Evolutionary conservation across 2,113 vertebrate species (phyloP), one percentile per base, ranked within the genome.

Genomic region (Bufo gargarizans): DNA sequence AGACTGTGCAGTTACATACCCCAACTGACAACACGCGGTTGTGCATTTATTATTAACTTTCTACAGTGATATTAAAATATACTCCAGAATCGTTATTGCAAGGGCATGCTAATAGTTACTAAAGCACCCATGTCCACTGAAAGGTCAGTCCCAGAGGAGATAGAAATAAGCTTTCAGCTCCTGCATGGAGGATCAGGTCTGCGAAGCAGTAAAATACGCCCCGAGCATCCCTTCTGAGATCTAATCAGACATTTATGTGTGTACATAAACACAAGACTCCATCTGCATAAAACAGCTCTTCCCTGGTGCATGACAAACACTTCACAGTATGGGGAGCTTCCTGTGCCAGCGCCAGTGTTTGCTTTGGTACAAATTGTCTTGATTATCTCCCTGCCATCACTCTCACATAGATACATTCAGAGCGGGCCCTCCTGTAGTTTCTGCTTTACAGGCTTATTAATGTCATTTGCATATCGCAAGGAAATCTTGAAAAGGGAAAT

Each of bases 341-440:
- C 72, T 86, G 85, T 76, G 56, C 53, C 74, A 61, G 72, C 20
- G 72, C 76, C 61, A 63, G 59, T 81, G n/a, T 63, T 78, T 86
- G 55, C 58, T 65, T 65, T 65, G 17, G n/a, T 55, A 63, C 45
- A 86, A 53, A 86, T 87, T 79, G 63, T 72, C 86, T 87, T 82
- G 65, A 71, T 82, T 65, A 71, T 74, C 63, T 67, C 77, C 58
- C 55, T 82, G 82, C 77, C n/a, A 55, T 80, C 71, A 33, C 59
- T 33, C 59, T 69, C 49, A 53, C 61, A 86, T 65, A 74, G 19
- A 58, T 13, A 53, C 13, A 69, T 45, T 50, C 53, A 74, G 3
- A 74, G 43, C 56, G 20, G 20, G 19, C 53, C 45, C 69, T 63
- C 67, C 79, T 88, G 86, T 14, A 67, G 63, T 33, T 88, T 82